phyloP scores from a whole-genome alignment of 2,113 vertebrate genomes.

The Solea solea region DNA sequence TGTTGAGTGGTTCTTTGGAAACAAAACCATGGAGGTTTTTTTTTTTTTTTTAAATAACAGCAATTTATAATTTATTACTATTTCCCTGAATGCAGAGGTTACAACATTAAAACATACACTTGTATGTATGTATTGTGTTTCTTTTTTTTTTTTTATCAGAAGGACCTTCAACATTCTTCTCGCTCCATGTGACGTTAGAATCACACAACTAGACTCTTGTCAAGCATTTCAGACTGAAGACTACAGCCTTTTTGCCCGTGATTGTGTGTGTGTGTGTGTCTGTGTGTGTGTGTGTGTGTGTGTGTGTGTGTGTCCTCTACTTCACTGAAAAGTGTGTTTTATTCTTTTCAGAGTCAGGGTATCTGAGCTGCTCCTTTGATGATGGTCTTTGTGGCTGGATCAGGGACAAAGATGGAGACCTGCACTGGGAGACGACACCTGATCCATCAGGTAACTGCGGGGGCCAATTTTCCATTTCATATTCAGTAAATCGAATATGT shows the following conservation, averaged over 20 bases:
- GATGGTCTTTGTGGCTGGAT: slow-evolving; percentile 94
- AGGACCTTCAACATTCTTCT: not conserved
- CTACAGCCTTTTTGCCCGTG: not conserved
- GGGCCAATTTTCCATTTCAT: slow-evolving; percentile 1
- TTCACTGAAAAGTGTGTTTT: slow-evolving; percentile 31
- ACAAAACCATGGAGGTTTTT: slow-evolving; percentile 61
- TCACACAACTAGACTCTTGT: slow-evolving; percentile 23
- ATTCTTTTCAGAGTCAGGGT: slow-evolving; percentile 79
- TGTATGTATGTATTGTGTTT: slow-evolving; percentile 19
- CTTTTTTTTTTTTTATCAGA: slow-evolving; percentile 15
- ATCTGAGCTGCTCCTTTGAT: slow-evolving; percentile 94
- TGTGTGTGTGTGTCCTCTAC: not conserved
- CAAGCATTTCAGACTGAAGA: slow-evolving; percentile 12
- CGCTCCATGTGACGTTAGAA: slow-evolving; percentile 5
- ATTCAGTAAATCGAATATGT: not conserved
- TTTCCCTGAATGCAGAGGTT: slow-evolving; percentile 11
- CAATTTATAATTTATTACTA: too few species aligned
- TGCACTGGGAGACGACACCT: slow-evolving; percentile 90
- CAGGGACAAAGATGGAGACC: slow-evolving; percentile 86
- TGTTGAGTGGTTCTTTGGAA: slow-evolving; percentile 24
- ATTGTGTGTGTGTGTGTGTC: not conserved
- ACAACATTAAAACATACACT: slow-evolving; percentile 11
- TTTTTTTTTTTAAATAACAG: not conserved
- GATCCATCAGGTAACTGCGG: slow-evolving; percentile 80
- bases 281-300: not conserved